Evolutionary conservation across 2,888 invertebrate genomes (phyloP).

Genomic region (Elysia crispata): DNA sequence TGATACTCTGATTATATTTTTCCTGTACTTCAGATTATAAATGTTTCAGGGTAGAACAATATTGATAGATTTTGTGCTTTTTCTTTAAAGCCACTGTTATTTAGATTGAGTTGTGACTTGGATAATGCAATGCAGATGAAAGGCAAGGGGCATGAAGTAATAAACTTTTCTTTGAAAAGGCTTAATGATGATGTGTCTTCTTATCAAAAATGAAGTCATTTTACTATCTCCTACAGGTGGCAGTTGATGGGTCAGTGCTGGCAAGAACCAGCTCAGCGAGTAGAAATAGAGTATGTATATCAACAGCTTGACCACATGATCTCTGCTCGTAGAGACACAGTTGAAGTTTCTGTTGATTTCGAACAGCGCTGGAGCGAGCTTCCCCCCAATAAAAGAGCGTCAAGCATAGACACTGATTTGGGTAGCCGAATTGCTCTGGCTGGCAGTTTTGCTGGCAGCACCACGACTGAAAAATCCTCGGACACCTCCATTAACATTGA

Average conservation of each 20-base stretch:
- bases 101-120: too few relatives aligned
- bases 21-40: too few relatives aligned
- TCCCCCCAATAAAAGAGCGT: conserved; percentile 42
- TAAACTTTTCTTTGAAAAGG: too few relatives aligned
- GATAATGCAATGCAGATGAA: too few relatives aligned
- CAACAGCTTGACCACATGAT: conserved; percentile 79
- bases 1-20: too few relatives aligned
- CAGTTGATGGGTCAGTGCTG: conserved; percentile 87
- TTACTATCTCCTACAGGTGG: conserved; percentile 79
- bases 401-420: background rate
- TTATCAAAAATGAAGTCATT: background rate
- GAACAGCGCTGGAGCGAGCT: conserved; percentile 54
- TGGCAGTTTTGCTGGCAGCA: conserved; percentile 35
- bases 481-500: background rate
- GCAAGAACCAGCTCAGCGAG: conserved; percentile 79
- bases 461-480: background rate
- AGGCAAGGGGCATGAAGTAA: too few relatives aligned
- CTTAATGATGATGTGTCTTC: too few relatives aligned
- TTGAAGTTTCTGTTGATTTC: conserved; percentile 49
- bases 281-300: conserved; percentile 80
- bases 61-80: too few relatives aligned
- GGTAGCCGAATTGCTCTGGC: conserved; percentile 25
- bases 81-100: too few relatives aligned
- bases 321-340: conserved; percentile 38
- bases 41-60: too few relatives aligned